These are phyloP conservation scores for Pelosia muscerda DNA, from an alignment of 2,888 invertebrate genomes.

Conservation along the genomic window DNA sequence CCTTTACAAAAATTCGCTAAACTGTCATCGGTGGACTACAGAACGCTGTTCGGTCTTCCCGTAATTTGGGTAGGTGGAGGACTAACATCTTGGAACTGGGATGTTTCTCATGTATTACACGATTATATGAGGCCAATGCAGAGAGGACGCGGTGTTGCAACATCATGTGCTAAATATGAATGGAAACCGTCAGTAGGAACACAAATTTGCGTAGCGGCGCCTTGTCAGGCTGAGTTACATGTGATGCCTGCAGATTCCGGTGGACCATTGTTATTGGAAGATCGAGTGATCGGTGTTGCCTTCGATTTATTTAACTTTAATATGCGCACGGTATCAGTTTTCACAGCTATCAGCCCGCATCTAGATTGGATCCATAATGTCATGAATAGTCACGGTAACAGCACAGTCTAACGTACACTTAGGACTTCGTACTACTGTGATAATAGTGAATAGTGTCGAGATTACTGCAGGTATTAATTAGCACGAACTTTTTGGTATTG, in stretches of 20 bases:
- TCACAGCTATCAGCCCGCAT: constrained; percentile 22
- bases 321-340: constrained; percentile 10
- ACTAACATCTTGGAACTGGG: constrained; percentile 8
- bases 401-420: too few species aligned
- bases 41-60: constrained; percentile 5
- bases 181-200: constrained; percentile 9
- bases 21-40: constrained; percentile 16
- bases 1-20: constrained; percentile 13
- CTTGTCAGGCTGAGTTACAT: not conserved
- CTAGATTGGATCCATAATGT: constrained; percentile 23
- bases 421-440: too few species aligned
- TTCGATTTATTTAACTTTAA: not conserved
- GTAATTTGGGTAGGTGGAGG: constrained; percentile 22
- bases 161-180: constrained; percentile 15
- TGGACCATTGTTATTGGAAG: constrained; percentile 20
- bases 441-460: not conserved
- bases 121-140: constrained; percentile 23
- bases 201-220: constrained; percentile 20
- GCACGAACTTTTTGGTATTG: not conserved
- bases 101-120: not conserved
- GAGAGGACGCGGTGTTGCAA: constrained; percentile 17
- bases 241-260: constrained; percentile 26
- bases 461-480: not conserved
- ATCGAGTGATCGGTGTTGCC: constrained; percentile 20
- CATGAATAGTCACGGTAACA: constrained; percentile 8